Conservation (phyloP, 2,888 invertebrate species). For the Leucoma salicis region DNA sequence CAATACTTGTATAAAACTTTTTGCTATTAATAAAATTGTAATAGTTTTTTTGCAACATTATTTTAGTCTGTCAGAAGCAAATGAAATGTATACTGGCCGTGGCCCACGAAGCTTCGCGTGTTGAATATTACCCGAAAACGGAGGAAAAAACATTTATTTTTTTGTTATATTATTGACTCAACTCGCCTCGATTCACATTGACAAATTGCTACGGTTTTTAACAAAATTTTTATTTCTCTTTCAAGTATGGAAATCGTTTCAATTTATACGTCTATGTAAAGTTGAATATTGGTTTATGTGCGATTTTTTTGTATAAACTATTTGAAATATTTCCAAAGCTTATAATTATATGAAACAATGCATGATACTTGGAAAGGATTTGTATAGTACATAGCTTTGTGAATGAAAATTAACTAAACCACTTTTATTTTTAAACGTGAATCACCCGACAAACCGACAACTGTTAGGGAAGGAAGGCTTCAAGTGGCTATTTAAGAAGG, state of each 20-base stretch:
- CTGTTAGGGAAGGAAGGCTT: too few relatives aligned
- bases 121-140: slow-evolving; percentile 66
- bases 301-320: slow-evolving; percentile 8
- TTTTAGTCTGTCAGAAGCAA: slow-evolving; percentile 62
- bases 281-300: slow-evolving; percentile 14
- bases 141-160: slow-evolving; percentile 53
- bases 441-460: too few relatives aligned
- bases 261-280: slow-evolving; percentile 29
- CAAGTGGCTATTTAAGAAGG: too few relatives aligned
- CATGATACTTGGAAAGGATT: too few relatives aligned
- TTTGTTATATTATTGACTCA: slow-evolving; percentile 76
- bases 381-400: too few relatives aligned
- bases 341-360: too few relatives aligned
- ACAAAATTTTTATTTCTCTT: slow-evolving; percentile 44
- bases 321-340: slow-evolving; percentile 20
- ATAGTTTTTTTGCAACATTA: slow-evolving; percentile 60
- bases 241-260: slow-evolving; percentile 21
- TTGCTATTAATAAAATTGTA: slow-evolving; percentile 67
- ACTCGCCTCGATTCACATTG: slow-evolving; percentile 67
- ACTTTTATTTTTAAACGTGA: too few relatives aligned
- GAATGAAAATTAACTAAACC: too few relatives aligned
- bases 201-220: slow-evolving; percentile 74
- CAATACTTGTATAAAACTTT: slow-evolving; percentile 54
- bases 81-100: slow-evolving; percentile 61
- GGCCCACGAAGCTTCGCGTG: slow-evolving; percentile 71